Base-by-base conservation (phyloP, 2,888 invertebrate species). In the Xestoiulus laeticollis region DNA sequence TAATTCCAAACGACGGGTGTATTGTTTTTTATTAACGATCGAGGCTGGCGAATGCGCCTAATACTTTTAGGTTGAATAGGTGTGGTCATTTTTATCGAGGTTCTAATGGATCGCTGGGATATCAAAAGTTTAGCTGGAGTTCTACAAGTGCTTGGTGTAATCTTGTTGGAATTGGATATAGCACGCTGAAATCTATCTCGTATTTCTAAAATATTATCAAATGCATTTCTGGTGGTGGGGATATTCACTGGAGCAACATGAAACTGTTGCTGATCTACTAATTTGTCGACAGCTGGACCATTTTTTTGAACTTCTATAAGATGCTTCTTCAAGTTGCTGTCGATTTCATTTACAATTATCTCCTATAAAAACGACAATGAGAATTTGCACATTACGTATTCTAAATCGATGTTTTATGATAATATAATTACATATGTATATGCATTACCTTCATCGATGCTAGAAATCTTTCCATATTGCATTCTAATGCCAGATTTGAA, bases 1-100 rank as follows among this genome's bases (percentile, higher is more conserved):
- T 84, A 84, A 14, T n/a, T 84, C 84, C 84, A 84, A 84, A 84
- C n/a, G 30, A 38, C 84, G 14, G 38, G 32, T 14, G 14, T 84
- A 84, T 10, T 59, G 59, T 22, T 22, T 22, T 59, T 59, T 59
- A 59, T 22, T 22, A 59, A 59, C 1, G 59, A 59, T 0, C 59
- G 59, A 10, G 59, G 22, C 4, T 59, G 22, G n/a, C 59, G 59
- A 59, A 19, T 22, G 22, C 19, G 8, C 6, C 10, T 59, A 59
- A 59, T 59, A 59, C 59, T 59, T 59, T 59, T 59, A n/a, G 22
- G 22, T 59, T 22, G 59, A 1, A 5, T 59, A 6, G 22, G 59
- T 22, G 22, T 59, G 22, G 59, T 1, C 22, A 59, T 22, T 59
- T 59, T 59, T 3, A 22, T 59, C 0, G 22, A 59, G 59, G 0